Evolutionary conservation across 2,113 vertebrate genomes (phyloP).

Genomic region (Archocentrus centrarchus): DNA sequence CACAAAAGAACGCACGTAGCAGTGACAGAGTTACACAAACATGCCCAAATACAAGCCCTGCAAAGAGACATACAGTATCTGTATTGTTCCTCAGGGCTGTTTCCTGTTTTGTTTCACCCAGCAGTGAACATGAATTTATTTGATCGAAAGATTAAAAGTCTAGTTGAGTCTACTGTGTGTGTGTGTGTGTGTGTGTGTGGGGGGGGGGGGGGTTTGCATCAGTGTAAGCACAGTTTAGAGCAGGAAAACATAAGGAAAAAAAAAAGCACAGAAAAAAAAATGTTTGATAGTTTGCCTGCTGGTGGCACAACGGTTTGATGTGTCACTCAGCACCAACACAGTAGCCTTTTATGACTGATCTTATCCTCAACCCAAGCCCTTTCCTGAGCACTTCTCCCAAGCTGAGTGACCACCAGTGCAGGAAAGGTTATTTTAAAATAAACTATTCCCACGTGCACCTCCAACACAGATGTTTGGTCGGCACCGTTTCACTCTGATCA

Average conservation of each 20-base stretch:
- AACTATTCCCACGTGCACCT: slow-evolving; percentile 30
- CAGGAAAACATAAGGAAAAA: slow-evolving; percentile 60
- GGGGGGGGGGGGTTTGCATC: neutral
- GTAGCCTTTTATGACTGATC: slow-evolving; percentile 50
- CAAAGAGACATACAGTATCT: slow-evolving; percentile 22
- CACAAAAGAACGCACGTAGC: neutral
- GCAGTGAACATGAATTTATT: slow-evolving; percentile 62
- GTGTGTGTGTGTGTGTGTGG: slow-evolving; percentile 31
- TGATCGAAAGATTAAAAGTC: slow-evolving; percentile 69
- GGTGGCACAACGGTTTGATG: slow-evolving; percentile 54
- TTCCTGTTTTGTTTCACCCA: slow-evolving; percentile 65
- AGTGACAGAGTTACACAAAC: slow-evolving; percentile 19
- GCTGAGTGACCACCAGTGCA: slow-evolving; percentile 23
- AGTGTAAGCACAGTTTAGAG: slow-evolving; percentile 20
- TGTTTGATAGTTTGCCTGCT: slow-evolving; percentile 60
- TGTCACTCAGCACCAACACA: slow-evolving; percentile 61
- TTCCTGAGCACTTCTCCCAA: slow-evolving; percentile 62
- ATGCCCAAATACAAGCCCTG: neutral
- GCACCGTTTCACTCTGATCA: slow-evolving; percentile 10
- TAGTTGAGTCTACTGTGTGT: slow-evolving; percentile 23
- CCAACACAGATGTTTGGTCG: slow-evolving; percentile 42
- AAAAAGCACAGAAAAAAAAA: slow-evolving; percentile 6
- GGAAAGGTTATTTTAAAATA: slow-evolving; percentile 53
- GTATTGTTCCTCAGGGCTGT: slow-evolving; percentile 23
- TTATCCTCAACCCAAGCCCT: slow-evolving; percentile 64